A percentile compares a stretch with the other conserved stretches of the same genome.
phyloP scores from a whole-genome alignment of 2,113 vertebrate genomes.

The Entomyzon cyanotis region DNA sequence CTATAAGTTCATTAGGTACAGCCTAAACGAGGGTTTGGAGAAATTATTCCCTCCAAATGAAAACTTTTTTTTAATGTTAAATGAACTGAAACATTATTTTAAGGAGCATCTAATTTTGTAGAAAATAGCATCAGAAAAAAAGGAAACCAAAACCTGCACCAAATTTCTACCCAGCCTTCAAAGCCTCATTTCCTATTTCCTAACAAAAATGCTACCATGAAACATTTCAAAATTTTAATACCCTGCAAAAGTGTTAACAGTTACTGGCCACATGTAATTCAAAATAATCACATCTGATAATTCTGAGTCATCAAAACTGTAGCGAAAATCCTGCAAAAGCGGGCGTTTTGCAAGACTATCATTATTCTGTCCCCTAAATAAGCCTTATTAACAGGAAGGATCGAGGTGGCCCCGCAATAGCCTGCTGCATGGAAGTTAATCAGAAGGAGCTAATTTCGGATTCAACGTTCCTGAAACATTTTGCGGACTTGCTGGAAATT shows the following conservation, averaged over 20 bases:
- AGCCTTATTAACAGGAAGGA: not conserved
- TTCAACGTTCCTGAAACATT: not conserved
- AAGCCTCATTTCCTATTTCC: not conserved
- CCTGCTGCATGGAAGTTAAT: not conserved
- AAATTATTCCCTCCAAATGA: not conserved
- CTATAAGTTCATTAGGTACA: not conserved
- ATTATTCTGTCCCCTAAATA: not conserved
- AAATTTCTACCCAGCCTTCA: not conserved
- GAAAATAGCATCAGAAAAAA: not conserved
- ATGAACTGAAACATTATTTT: not conserved
- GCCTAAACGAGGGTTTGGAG: not conserved
- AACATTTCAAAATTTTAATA: not conserved
- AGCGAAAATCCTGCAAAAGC: not conserved
- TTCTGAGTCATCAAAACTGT: not conserved
- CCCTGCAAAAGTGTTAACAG: not conserved
- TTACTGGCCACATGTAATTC: not conserved
- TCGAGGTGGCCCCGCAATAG: not conserved
- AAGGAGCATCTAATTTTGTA: not conserved
- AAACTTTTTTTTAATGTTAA: not conserved
- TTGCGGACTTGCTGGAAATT: not conserved
- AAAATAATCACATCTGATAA: not conserved
- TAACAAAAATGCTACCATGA: not conserved
- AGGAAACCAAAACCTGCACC: not conserved
- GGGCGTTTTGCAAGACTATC: not conserved
- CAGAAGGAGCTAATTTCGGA: conserved; percentile 5